A percentile compares a stretch with the other conserved stretches of the same genome.
phyloP scores from a whole-genome alignment of 1,140 invertebrate species.

The Episyrphus balteatus region DNA sequence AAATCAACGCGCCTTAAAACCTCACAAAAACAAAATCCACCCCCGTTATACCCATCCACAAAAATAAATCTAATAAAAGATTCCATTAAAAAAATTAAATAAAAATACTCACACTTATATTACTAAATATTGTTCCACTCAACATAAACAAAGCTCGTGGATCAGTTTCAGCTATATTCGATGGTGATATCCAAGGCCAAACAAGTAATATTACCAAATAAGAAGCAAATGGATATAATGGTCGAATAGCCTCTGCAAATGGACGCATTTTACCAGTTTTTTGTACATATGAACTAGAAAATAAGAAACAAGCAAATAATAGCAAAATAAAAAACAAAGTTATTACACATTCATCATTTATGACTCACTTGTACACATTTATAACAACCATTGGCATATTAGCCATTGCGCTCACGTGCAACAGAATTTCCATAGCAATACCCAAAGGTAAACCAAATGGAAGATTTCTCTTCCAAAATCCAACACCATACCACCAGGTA shows the following conservation, averaged over 20 bases:
- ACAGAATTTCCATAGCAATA: constrained; percentile 66
- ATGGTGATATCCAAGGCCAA: constrained; percentile 70
- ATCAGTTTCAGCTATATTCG: constrained; percentile 65
- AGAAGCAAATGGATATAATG: constrained; percentile 63
- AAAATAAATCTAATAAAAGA: not conserved
- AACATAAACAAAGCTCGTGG: constrained; percentile 75
- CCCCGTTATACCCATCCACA: too few species aligned
- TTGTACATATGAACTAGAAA: constrained; percentile 59
- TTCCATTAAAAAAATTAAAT: not conserved
- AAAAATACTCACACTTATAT: constrained; percentile 76
- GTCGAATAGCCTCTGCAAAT: constrained; percentile 64
- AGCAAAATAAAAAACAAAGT: not conserved
- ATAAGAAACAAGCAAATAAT: constrained; percentile 3
- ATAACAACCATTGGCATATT: constrained; percentile 78
- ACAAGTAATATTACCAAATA: constrained; percentile 61
- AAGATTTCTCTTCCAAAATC: constrained; percentile 72
- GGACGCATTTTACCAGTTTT: constrained; percentile 73
- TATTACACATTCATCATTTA: not conserved
- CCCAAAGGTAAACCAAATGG: constrained; percentile 58
- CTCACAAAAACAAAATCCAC: too few species aligned
- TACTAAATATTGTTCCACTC: constrained; percentile 86
- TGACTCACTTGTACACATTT: constrained; percentile 76
- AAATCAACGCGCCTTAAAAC: too few species aligned
- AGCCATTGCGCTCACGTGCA: constrained; percentile 73
- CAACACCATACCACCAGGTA: constrained; percentile 53